Evolutionary conservation across 2,888 invertebrate species (phyloP).

Genomic region (Laspeyria flexula): DNA sequence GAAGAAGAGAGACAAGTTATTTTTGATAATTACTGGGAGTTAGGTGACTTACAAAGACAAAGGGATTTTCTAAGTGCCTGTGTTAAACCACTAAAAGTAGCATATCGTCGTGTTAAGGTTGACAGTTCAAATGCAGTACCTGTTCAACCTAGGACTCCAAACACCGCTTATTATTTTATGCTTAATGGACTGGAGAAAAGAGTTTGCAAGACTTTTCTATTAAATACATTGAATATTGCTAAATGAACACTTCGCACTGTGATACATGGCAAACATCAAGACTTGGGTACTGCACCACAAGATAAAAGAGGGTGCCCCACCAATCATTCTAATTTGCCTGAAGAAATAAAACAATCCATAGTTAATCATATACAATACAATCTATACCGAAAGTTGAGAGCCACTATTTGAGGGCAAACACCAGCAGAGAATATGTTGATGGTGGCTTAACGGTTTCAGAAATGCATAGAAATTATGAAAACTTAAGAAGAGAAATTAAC

Average conservation of each 20-base stretch:
- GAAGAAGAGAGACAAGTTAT: neutral
- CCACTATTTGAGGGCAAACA: neutral
- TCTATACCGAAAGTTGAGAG: slow-evolving; percentile 1
- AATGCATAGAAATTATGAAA: neutral
- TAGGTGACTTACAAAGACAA: slow-evolving; percentile 2
- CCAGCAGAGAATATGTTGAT: neutral
- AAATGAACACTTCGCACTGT: neutral
- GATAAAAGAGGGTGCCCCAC: neutral
- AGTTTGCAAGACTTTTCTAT: slow-evolving; percentile 4
- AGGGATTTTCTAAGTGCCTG: neutral
- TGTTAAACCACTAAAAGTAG: neutral
- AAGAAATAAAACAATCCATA: neutral
- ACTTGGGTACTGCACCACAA: neutral
- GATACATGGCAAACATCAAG: neutral
- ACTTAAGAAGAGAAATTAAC: neutral
- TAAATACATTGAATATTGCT: neutral
- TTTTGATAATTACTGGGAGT: slow-evolving; percentile 1
- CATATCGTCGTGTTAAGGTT: neutral
- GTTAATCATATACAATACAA: neutral
- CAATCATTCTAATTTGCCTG: neutral
- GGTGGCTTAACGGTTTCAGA: neutral
- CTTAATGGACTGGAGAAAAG: neutral
- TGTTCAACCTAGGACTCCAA: neutral
- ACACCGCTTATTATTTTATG: neutral
- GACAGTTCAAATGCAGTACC: neutral